These are phyloP conservation scores for Phrynocephalus vlangalii DNA, from an alignment of 2,797 vertebrate species.

Conservation along the genomic window DNA sequence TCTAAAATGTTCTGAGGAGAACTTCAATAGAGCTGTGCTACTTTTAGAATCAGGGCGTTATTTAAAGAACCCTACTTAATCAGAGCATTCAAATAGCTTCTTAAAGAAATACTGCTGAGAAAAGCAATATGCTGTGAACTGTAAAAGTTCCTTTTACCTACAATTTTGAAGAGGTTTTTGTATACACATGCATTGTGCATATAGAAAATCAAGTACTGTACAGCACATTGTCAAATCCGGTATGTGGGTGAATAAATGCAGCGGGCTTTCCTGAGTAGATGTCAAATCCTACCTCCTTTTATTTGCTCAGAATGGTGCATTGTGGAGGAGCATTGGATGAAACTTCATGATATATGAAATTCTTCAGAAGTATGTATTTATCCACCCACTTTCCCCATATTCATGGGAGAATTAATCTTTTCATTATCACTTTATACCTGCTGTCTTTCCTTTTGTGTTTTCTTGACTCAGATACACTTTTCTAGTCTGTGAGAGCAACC, in stretches of 20 bases:
- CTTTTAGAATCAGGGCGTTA: not conserved
- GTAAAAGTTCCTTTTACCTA: not conserved
- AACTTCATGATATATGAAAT: not conserved
- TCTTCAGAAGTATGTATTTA: not conserved
- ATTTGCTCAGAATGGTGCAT: not conserved
- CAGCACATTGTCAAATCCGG: not conserved
- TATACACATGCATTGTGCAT: not conserved
- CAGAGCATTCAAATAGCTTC: not conserved
- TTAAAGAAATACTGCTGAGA: not conserved
- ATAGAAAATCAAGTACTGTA: not conserved
- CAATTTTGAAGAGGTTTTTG: not conserved
- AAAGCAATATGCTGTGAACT: not conserved
- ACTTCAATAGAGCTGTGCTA: not conserved
- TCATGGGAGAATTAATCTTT: not conserved
- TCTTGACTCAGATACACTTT: not conserved
- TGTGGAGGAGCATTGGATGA: not conserved
- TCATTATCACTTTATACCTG: not conserved
- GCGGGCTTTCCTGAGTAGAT: not conserved
- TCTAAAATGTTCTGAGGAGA: conserved; percentile 4
- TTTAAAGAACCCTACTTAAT: conserved; percentile 4
- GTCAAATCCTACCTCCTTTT: not conserved
- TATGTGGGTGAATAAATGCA: not conserved
- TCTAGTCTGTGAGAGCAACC: too few relatives aligned
- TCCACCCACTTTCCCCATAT: not conserved
- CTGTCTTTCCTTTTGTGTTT: not conserved